Evolutionary conservation across 2,113 vertebrate genomes (phyloP).

Genomic region (Poecile atricapillus): DNA sequence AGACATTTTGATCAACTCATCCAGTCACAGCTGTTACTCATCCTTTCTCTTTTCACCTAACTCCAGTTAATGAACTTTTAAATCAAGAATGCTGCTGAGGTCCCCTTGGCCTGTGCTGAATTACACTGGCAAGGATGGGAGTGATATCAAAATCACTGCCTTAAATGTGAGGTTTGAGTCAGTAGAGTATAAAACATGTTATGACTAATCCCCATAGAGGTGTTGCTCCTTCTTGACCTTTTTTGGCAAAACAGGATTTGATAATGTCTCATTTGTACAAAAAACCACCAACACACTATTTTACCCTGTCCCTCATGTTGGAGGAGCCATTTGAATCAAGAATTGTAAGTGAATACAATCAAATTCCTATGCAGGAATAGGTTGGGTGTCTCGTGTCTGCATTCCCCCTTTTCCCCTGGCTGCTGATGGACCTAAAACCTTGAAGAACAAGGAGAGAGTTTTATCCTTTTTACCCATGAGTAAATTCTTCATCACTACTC

Average conservation of each 20-base stretch:
- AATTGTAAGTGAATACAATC: not conserved
- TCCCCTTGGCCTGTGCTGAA: not conserved
- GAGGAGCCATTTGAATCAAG: not conserved
- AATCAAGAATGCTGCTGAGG: not conserved
- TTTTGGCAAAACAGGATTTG: not conserved
- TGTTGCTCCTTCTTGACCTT: not conserved
- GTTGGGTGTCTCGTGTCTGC: not conserved
- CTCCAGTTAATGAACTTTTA: not conserved
- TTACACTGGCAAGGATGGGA: not conserved
- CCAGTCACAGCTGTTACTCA: not conserved
- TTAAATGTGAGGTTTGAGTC: not conserved
- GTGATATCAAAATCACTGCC: not conserved
- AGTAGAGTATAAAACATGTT: not conserved
- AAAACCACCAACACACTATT: not conserved
- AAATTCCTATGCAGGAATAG: not conserved
- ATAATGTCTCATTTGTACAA: not conserved
- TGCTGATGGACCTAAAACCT: not conserved
- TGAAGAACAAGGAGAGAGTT: rapidly evolving
- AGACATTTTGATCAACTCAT: not conserved
- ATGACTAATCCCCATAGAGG: not conserved
- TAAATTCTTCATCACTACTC: not conserved
- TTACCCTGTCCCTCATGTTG: not conserved
- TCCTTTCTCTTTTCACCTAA: not conserved
- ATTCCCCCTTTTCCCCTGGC: not conserved
- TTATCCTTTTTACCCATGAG: not conserved